Evolutionary conservation across 2,888 invertebrate genomes (phyloP).

Genomic region (Nymphalis c-album): DNA sequence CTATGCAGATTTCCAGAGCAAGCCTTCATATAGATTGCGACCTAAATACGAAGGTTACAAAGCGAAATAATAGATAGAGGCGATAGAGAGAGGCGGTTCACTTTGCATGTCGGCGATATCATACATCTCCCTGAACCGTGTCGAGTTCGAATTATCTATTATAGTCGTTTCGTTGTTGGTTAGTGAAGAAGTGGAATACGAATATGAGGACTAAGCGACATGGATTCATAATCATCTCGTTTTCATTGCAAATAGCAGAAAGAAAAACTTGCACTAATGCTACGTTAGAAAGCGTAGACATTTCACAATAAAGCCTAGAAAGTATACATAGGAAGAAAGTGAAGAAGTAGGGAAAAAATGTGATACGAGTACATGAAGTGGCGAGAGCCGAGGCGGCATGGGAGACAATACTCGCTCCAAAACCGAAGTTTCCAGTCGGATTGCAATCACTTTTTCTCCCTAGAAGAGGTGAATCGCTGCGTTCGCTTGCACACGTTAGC

Average conservation of each 20-base stretch:
- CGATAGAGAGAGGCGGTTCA: slow-evolving; percentile 56
- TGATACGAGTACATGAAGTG: slow-evolving; percentile 61
- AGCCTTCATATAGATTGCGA: slow-evolving; percentile 67
- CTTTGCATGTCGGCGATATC: slow-evolving; percentile 48
- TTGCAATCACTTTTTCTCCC: slow-evolving; percentile 71
- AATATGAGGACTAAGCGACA: slow-evolving; percentile 12
- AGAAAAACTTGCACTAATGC: slow-evolving; percentile 79
- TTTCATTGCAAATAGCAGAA: slow-evolving; percentile 71
- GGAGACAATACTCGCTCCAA: slow-evolving; percentile 62
- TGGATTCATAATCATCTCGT: slow-evolving; percentile 64
- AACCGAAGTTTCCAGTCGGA: slow-evolving; percentile 65
- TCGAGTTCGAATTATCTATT: slow-evolving; percentile 3
- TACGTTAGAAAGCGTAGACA: slow-evolving; percentile 78
- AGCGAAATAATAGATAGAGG: slow-evolving; percentile 57
- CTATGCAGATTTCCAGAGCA: slow-evolving; percentile 80
- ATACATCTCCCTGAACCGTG: slow-evolving; percentile 37
- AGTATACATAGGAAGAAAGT: slow-evolving; percentile 80
- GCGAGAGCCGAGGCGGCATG: slow-evolving; percentile 50
- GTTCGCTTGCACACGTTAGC: slow-evolving; percentile 66
- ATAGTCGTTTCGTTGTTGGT: slow-evolving; percentile 4
- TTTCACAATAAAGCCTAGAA: slow-evolving; percentile 80
- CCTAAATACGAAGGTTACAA: slow-evolving; percentile 70
- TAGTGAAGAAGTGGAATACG: slow-evolving; percentile 8
- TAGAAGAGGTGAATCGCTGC: slow-evolving; percentile 58
- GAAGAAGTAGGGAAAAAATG: slow-evolving; percentile 75